Conservation (phyloP, 2,113 vertebrate genomes). For the Cairina moschata region DNA sequence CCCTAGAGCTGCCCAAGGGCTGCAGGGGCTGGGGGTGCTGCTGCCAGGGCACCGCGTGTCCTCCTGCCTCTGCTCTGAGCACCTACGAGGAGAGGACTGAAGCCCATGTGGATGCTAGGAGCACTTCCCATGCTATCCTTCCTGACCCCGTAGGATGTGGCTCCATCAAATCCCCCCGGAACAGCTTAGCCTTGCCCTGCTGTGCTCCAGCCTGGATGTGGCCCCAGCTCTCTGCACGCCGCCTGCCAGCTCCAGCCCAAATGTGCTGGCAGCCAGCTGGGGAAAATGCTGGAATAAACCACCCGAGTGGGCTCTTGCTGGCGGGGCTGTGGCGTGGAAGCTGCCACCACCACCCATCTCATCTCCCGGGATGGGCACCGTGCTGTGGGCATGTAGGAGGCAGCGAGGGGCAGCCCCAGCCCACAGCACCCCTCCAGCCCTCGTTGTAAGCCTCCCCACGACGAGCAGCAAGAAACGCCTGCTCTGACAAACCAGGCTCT, state of each 20-base stretch:
- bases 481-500: background rate
- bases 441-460: background rate
- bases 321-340: background rate
- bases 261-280: accelerated
- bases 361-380: background rate
- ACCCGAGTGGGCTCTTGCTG: background rate
- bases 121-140: accelerated
- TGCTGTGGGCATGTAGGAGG: background rate
- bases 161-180: background rate
- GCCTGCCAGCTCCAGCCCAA: background rate
- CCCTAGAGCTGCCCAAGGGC: background rate
- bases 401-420: background rate
- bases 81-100: no score
- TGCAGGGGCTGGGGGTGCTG: no score
- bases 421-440: background rate
- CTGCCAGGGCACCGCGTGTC: no score
- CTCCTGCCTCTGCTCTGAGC: no score
- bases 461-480: background rate
- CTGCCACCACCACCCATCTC: background rate
- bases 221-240: background rate
- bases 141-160: background rate
- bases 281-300: background rate
- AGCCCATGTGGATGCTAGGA: accelerated
- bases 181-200: background rate
- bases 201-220: background rate